These are phyloP conservation scores for Acrocephalus arundinaceus DNA, from an alignment of 2,113 vertebrate species.

Conservation along the genomic window DNA sequence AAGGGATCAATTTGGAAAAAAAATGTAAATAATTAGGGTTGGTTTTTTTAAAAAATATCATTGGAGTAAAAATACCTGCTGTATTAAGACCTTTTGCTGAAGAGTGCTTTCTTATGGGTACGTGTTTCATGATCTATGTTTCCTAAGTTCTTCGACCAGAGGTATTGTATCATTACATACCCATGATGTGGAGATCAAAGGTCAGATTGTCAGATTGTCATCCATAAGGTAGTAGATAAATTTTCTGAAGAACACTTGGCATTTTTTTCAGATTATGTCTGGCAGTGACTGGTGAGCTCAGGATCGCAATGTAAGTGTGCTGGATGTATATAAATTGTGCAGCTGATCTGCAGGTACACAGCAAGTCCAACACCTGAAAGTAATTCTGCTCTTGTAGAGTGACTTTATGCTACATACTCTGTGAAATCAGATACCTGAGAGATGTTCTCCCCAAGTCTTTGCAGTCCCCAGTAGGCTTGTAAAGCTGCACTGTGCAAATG, in stretches of 20 bases:
- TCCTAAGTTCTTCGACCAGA: background rate
- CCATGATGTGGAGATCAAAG: background rate
- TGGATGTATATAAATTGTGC: background rate
- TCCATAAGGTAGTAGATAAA: background rate
- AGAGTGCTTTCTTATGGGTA: background rate
- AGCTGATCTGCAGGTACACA: background rate
- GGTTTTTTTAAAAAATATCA: background rate
- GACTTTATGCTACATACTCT: background rate
- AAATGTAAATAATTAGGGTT: background rate
- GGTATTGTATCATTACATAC: background rate
- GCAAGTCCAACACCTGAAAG: background rate
- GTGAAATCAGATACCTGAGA: background rate
- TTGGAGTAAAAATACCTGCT: background rate
- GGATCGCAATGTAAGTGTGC: background rate
- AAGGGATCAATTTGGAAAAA: background rate
- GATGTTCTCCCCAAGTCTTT: background rate
- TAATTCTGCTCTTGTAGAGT: background rate
- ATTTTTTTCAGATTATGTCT: background rate
- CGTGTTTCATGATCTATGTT: background rate
- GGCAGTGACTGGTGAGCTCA: background rate
- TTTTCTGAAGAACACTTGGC: background rate
- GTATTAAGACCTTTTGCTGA: background rate
- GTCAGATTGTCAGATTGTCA: background rate
- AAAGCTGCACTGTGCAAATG: background rate
- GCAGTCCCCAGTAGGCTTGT: background rate